phyloP scores from a whole-genome alignment of 2,797 vertebrate species.

The Paratrypauchen microcephalus region DNA sequence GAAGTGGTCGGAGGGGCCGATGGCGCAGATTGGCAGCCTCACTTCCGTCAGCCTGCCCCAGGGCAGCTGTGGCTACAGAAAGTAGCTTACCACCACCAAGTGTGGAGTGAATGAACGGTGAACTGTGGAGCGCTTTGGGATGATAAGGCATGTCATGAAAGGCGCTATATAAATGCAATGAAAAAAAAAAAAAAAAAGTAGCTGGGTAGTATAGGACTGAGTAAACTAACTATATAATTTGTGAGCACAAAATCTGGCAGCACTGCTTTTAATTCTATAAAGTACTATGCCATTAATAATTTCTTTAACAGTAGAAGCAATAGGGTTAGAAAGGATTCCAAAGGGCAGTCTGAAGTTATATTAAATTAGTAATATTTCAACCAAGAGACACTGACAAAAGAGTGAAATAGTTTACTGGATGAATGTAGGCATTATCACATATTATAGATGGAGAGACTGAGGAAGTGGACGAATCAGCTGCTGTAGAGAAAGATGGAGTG shows the following conservation, averaged over 20 bases:
- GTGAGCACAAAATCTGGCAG: conserved; percentile 11
- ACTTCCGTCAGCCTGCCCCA: too few relatives aligned
- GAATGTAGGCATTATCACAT: not conserved
- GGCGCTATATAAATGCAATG: too few relatives aligned
- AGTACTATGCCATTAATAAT: conserved; percentile 16
- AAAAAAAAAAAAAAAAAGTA: too few relatives aligned
- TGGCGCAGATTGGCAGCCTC: too few relatives aligned
- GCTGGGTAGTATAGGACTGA: conserved; percentile 16
- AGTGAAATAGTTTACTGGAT: not conserved
- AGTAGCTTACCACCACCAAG: too few relatives aligned
- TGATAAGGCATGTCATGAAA: too few relatives aligned
- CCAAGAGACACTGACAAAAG: not conserved
- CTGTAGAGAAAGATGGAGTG: not conserved
- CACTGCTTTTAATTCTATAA: conserved; percentile 21
- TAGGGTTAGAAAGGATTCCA: conserved; percentile 1
- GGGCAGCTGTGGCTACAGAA: too few relatives aligned
- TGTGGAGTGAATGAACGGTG: too few relatives aligned
- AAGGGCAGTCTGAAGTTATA: not conserved
- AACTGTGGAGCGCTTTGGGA: too few relatives aligned
- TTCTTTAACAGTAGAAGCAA: conserved; percentile 3
- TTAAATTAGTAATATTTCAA: not conserved
- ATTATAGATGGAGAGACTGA: not conserved
- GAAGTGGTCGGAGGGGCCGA: too few relatives aligned
- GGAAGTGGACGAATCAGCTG: not conserved
- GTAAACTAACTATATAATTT: conserved; percentile 21